These are phyloP conservation scores for Pyxicephalus adspersus DNA, from an alignment of 2,113 vertebrate species.

Conservation along the genomic window DNA sequence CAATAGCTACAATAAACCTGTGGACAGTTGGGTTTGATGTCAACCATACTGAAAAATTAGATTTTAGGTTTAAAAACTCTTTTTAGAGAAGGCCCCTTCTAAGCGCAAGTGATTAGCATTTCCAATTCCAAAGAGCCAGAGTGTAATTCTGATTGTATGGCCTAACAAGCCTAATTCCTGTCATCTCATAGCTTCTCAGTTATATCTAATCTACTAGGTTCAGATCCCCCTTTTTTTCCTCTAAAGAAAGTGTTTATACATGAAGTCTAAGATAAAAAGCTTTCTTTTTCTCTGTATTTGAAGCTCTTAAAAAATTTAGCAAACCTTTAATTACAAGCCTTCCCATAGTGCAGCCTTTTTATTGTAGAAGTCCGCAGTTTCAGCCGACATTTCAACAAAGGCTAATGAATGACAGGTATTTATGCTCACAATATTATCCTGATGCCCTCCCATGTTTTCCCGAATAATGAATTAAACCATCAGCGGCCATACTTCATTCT, in stretches of 20 bases:
- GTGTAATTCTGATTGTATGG: constrained; percentile 43
- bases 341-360: constrained; percentile 50
- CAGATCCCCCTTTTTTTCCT: constrained; percentile 30
- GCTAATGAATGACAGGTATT: constrained; percentile 57
- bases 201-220: constrained; percentile 45
- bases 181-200: constrained; percentile 47
- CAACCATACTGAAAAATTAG: too few species aligned
- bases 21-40: too few species aligned
- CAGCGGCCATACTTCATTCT: constrained; percentile 46
- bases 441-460: constrained; percentile 55
- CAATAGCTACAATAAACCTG: too few species aligned
- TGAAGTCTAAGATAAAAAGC: constrained; percentile 45
- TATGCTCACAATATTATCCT: constrained; percentile 48
- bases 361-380: constrained; percentile 42
- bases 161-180: constrained; percentile 49
- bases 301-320: constrained; percentile 51
- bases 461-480: constrained; percentile 55
- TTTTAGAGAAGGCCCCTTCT: too few species aligned
- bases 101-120: constrained; percentile 4
- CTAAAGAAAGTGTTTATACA: constrained; percentile 30
- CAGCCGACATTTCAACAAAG: constrained; percentile 46
- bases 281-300: neutral
- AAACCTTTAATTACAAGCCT: constrained; percentile 56
- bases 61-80: too few species aligned
- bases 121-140: constrained; percentile 1